Conservation (phyloP, 2,797 vertebrate species). For the Valencia hispanica region DNA sequence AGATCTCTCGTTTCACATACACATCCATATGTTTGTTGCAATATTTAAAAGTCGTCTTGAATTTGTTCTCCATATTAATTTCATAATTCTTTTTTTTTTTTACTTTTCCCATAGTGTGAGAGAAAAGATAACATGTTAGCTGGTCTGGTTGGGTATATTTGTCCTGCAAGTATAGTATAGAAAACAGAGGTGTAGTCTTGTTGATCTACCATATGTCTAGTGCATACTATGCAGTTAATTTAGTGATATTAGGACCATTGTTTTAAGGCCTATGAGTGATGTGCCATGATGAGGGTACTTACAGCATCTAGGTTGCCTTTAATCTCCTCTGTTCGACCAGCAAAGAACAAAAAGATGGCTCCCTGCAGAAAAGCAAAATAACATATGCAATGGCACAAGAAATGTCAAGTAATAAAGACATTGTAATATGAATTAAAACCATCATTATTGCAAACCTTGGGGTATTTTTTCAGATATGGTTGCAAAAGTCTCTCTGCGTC, state of each 20-base stretch:
- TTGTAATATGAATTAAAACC: neutral
- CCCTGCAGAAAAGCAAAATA: slow-evolving; percentile 80
- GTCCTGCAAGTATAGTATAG: neutral
- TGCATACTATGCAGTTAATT: neutral
- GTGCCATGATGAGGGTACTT: slow-evolving; percentile 63
- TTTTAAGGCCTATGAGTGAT: neutral
- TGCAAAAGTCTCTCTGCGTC: slow-evolving; percentile 93
- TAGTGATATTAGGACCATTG: neutral
- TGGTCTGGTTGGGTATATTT: too few species aligned
- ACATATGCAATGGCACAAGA: neutral
- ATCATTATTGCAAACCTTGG: slow-evolving; percentile 79
- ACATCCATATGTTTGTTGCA: too few species aligned
- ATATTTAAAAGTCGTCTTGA: neutral
- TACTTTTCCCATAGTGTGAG: neutral
- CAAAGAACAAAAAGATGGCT: slow-evolving; percentile 98
- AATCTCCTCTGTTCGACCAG: slow-evolving; percentile 96
- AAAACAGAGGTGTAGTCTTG: neutral
- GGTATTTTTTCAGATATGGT: slow-evolving; percentile 93
- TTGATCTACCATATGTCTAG: too few species aligned
- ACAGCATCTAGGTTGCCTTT: slow-evolving; percentile 95
- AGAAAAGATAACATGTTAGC: too few species aligned
- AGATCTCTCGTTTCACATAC: too few species aligned
- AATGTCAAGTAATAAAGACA: neutral
- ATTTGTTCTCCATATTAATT: neutral
- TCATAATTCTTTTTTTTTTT: too few species aligned